Conservation (phyloP, 2,797 vertebrate species). For the Scyliorhinus canicula region DNA sequence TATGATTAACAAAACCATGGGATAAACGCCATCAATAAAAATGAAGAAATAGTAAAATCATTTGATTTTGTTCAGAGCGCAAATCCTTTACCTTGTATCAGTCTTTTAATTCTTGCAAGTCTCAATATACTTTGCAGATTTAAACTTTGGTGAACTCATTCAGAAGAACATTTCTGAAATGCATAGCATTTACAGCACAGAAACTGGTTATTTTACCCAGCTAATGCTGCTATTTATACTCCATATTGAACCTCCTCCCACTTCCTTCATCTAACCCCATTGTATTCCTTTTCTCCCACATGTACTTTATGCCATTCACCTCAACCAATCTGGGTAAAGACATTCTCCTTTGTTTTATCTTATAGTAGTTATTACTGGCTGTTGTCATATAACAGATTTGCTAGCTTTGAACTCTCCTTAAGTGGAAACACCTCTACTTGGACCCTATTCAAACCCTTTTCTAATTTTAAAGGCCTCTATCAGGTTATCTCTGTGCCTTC, state of each 20-base stretch:
- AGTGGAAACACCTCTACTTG: background rate
- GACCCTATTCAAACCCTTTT: background rate
- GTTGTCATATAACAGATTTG: background rate
- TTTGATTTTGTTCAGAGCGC: background rate
- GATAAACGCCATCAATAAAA: conserved; percentile 99
- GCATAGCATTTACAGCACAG: background rate
- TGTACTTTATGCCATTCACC: background rate
- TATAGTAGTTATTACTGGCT: background rate
- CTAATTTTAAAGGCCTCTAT: background rate
- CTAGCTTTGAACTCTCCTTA: background rate
- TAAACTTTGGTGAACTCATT: background rate
- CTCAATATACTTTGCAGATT: background rate
- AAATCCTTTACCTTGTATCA: background rate
- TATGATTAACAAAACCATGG: conserved; percentile 98
- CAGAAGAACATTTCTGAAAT: background rate
- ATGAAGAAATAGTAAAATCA: conserved; percentile 43
- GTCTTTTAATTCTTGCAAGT: background rate
- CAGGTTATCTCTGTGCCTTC: too few relatives aligned
- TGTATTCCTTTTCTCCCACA: background rate
- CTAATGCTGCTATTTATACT: background rate
- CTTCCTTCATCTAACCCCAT: background rate
- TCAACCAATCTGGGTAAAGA: background rate
- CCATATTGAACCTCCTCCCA: background rate
- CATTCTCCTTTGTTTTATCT: background rate
- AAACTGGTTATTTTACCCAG: background rate